Conservation (phyloP, 2,888 invertebrate genomes). For the Limnephilus marmoratus region DNA sequence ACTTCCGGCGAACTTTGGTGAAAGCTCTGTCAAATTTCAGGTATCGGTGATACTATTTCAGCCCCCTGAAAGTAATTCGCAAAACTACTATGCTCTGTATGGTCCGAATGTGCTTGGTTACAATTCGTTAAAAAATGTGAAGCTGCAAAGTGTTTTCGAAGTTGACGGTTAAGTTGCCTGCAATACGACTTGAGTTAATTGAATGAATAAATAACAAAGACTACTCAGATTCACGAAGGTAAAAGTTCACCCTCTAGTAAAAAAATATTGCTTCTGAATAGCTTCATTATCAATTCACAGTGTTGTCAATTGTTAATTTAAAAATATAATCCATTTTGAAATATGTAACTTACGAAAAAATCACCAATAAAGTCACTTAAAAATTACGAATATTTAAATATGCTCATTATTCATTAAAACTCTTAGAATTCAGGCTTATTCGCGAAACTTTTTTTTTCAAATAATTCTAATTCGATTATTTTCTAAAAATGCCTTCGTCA, state of each 20-base stretch:
- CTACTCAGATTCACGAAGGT: slow-evolving; percentile 20
- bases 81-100: not conserved
- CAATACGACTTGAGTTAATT: slow-evolving; percentile 10
- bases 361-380: not conserved
- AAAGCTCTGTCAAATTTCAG: slow-evolving; percentile 40
- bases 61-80: not conserved
- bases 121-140: not conserved
- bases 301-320: not conserved
- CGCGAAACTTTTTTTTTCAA: no score
- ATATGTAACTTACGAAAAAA: not conserved
- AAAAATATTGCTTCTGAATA: not conserved
- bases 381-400: no score
- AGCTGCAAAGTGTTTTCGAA: not conserved
- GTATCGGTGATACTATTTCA: not conserved
- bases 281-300: not conserved
- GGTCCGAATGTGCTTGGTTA: not conserved
- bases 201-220: slow-evolving; percentile 43
- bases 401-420: no score
- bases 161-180: slow-evolving; percentile 22
- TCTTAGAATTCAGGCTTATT: no score
- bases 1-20: slow-evolving; percentile 46
- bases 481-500: no score
- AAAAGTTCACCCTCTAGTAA: slow-evolving; percentile 31
- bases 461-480: no score
- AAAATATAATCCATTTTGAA: no score